Base-by-base conservation (phyloP, 2,888 invertebrate species). In the Halocaridina rubra region DNA sequence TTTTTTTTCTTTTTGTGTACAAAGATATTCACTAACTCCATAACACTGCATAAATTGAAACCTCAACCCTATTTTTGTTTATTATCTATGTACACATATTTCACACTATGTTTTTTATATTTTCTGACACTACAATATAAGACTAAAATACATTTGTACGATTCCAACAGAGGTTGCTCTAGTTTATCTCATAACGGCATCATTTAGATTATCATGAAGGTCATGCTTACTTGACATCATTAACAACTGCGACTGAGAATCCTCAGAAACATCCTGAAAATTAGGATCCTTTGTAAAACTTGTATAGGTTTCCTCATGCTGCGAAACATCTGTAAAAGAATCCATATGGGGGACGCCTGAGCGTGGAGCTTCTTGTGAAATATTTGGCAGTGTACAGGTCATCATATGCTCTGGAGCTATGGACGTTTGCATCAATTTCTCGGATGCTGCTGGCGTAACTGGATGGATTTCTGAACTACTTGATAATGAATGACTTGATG, bases 101-200 rank as follows among this genome's bases (percentile, higher is more conserved):
- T n/a, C n/a, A n/a, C n/a, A n/a, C n/a, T n/a, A n/a, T n/a, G n/a
- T n/a, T n/a, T n/a, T n/a, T n/a, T n/a, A n/a, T n/a, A n/a, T n/a
- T n/a, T n/a, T n/a, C n/a, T n/a, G n/a, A n/a, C 3, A 53, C 19
- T 27, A 59, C 27, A 33, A 71, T 59, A 59, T 72, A 80, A 80
- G 7, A 19, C 80, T 80, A 80, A 80, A 59, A 80, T 80, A 71
- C 61, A 84, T 84, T 84, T 84, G 82, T 84, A 84, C 82, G 82
- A 61, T 78, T 84, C 78, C 78, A 78, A 84, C 78, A 78, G 77
- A 72, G 46, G 33, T 29, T 39, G 78, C 27, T 32, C 24, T 72
- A 32, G 59, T 84, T 64, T 84, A 84, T 84, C 82, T 84, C 7
- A 77, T 78, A 57, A 61, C 77, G 33, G 69, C 32, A 10, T 69